Evolutionary conservation across 2,113 vertebrate species (phyloP).

Genomic region (Cyanistes caeruleus): DNA sequence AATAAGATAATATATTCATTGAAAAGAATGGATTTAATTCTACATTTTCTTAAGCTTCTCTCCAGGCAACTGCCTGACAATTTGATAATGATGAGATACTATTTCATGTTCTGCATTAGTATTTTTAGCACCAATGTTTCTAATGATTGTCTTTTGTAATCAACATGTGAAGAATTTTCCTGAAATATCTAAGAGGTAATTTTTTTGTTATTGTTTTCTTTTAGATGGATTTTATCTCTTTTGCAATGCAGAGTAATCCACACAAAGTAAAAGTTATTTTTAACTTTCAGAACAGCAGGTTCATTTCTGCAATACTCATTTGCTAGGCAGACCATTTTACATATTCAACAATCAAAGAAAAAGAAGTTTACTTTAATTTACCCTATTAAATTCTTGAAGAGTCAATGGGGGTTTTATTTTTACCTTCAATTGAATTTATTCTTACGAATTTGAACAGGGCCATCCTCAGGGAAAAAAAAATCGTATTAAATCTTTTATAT

Average conservation of each 20-base stretch:
- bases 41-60: constrained; percentile 33
- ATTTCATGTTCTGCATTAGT: constrained; percentile 26
- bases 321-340: neutral
- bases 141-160: constrained; percentile 5
- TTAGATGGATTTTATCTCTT: neutral
- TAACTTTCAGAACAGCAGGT: neutral
- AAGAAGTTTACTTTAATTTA: neutral
- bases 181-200: neutral
- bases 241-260: neutral
- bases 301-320: neutral
- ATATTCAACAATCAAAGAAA: neutral
- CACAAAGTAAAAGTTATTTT: neutral
- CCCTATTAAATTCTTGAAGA: neutral
- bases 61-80: constrained; percentile 8
- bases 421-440: neutral
- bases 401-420: neutral
- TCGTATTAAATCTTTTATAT: neutral
- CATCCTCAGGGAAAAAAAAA: neutral
- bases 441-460: neutral
- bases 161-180: neutral
- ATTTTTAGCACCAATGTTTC: constrained; percentile 34
- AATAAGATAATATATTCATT: neutral
- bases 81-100: constrained; percentile 26
- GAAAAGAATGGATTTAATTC: constrained; percentile 19
- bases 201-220: neutral